Base-by-base conservation (phyloP, 2,888 invertebrate species). In the Leucozona laternaria region DNA sequence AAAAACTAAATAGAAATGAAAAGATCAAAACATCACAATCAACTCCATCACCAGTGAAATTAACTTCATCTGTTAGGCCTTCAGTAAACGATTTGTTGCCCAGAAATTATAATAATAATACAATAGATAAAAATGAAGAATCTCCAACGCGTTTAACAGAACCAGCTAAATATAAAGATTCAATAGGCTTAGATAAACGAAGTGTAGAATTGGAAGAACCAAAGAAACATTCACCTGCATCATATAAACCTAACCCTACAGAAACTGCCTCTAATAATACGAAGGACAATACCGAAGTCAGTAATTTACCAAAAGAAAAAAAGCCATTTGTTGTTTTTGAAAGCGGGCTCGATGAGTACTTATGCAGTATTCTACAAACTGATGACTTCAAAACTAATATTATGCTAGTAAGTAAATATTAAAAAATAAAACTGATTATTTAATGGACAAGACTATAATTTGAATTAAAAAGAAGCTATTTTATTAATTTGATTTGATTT, bases 321-420 rank as follows among this genome's bases (percentile, higher is more conserved):
- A 48, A 4, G n/a, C 37, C 91, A 0, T 90, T 87, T 78, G 90
- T 92, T 7, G 90, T 91, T 5, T 91, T 91, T 79, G 91, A 91
- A 70, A 88, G 88, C 22, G 89, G 90, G 1, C 89, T 91, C 5
- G 77, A 88, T 20, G 90, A 90, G 37, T 91, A 91, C 71, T 88
- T 91, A 15, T 88, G 89, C 15, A 89, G 90, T 79, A 79, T 91
- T 62, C 89, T 90, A 11, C 89, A 91, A 70, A 91, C 89, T 68
- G 89, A 90, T 78, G 90, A 89, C 70, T 90, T 90, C 25, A 91
- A 90, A 64, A 88, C 89, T 0, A 89, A 89, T 75, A 81, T 89
- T 4, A 85, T 79, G 55, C 81, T 88, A 70, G 89, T 89, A 43
- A 81, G 75, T 71, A 25, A 13, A 43, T 45, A 8, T 17, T 40